Evolutionary conservation across 2,797 vertebrate species (phyloP).

Genomic region (Gallinago nigripennis): DNA sequence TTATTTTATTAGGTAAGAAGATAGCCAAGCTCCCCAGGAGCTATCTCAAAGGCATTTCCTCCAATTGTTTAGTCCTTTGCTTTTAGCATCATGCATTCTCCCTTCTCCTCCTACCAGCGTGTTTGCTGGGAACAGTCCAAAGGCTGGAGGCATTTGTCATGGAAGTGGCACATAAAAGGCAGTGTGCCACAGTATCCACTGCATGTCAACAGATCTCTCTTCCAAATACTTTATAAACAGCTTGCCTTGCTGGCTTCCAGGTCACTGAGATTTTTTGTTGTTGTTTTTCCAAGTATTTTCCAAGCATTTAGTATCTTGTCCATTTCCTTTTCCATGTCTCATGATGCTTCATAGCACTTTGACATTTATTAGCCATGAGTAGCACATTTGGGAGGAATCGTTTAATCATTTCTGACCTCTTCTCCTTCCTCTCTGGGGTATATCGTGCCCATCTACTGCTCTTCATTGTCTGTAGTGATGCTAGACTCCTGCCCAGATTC

Average conservation of each 20-base stretch:
- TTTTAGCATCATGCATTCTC: not conserved
- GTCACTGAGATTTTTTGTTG: not conserved
- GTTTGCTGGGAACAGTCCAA: not conserved
- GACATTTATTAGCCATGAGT: not conserved
- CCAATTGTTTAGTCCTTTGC: not conserved
- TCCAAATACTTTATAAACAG: not conserved
- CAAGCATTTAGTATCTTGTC: not conserved
- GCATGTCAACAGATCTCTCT: not conserved
- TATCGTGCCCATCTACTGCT: not conserved
- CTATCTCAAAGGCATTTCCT: slow-evolving; percentile 45
- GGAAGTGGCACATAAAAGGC: not conserved
- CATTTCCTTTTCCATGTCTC: slow-evolving; percentile 19
- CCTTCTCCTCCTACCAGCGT: not conserved
- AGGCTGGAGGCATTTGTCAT: not conserved
- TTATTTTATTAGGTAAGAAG: not conserved
- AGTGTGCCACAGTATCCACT: rapidly evolving
- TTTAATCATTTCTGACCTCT: not conserved
- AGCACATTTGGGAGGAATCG: not conserved
- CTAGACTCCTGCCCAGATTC: not conserved
- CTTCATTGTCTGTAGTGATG: not conserved
- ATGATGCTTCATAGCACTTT: not conserved
- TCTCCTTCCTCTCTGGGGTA: not conserved
- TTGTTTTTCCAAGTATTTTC: not conserved
- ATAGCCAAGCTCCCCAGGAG: not conserved
- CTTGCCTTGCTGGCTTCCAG: not conserved